Conservation (phyloP, 2,888 invertebrate species). For the Microctonus aethiopoides region DNA sequence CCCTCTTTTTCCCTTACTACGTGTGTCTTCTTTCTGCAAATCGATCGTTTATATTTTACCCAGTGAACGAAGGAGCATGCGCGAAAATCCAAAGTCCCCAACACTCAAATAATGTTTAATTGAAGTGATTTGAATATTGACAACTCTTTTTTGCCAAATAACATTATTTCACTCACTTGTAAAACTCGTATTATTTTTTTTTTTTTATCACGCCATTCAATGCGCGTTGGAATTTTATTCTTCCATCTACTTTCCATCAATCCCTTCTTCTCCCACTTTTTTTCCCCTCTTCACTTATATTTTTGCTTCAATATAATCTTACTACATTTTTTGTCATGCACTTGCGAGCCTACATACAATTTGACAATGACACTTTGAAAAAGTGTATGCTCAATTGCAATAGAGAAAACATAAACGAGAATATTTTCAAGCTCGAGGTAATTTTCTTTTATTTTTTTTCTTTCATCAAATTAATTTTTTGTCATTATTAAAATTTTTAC, state of each 20-base stretch:
- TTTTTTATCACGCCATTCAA: constrained; percentile 2
- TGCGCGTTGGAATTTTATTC: not conserved
- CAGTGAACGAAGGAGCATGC: constrained; percentile 25
- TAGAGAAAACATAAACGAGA: constrained; percentile 17
- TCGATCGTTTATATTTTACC: constrained; percentile 26
- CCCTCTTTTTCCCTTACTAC: not conserved
- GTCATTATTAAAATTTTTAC: constrained; percentile 12
- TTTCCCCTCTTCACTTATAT: not conserved
- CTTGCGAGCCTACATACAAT: constrained; percentile 18
- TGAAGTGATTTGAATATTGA: not conserved
- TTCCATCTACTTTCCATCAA: not conserved
- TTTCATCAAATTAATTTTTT: constrained; percentile 2
- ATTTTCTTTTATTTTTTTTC: not conserved
- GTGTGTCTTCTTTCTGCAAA: constrained; percentile 19
- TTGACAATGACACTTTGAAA: not conserved
- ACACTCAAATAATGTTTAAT: constrained; percentile 18
- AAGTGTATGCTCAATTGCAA: constrained; percentile 9
- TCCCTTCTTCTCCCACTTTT: not conserved
- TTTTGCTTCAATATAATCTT: constrained; percentile 2
- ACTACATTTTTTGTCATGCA: constrained; percentile 3
- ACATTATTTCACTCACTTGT: not conserved
- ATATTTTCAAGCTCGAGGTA: not conserved
- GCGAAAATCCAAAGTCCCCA: constrained; percentile 11
- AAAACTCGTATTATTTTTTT: not conserved
- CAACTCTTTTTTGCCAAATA: constrained; percentile 4